Percentiles rank a stretch among this genome's conserved stretches.
These are phyloP conservation scores for Semicossyphus pulcher DNA, from an alignment of 2,113 vertebrate species.

Conservation along the genomic window DNA sequence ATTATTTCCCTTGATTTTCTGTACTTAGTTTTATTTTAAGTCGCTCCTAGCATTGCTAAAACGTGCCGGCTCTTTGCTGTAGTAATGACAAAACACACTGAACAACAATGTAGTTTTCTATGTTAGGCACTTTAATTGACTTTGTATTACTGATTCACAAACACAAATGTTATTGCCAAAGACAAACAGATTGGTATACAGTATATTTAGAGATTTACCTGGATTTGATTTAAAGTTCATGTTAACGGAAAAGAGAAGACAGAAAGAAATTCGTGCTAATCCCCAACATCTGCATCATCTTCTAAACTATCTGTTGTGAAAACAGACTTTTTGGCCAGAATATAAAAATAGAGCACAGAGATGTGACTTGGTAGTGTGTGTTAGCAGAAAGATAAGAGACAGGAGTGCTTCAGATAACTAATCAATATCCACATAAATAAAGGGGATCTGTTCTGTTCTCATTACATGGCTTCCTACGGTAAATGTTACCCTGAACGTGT, in stretches of 20 bases:
- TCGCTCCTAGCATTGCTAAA: too few relatives aligned
- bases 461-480: conserved; percentile 41
- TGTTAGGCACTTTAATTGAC: conserved; percentile 86
- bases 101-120: conserved; percentile 67
- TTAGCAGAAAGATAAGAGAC: conserved; percentile 32
- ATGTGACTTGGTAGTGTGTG: background rate
- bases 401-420: conserved; percentile 45
- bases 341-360: conserved; percentile 44
- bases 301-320: conserved; percentile 13
- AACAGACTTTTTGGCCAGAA: conserved; percentile 36
- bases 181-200: conserved; percentile 50
- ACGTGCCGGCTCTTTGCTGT: too few relatives aligned
- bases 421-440: conserved; percentile 36
- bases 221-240: conserved; percentile 28
- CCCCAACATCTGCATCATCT: conserved; percentile 41
- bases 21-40: too few relatives aligned
- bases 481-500: conserved; percentile 66
- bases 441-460: conserved; percentile 17
- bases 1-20: too few relatives aligned
- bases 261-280: conserved; percentile 20
- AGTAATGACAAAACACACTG: conserved; percentile 32
- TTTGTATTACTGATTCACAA: conserved; percentile 76
- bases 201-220: conserved; percentile 31
- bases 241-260: conserved; percentile 17
- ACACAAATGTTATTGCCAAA: conserved; percentile 66